Base-by-base conservation (phyloP, 1,140 invertebrate genomes). In the Thaumetopoea pityocampa region DNA sequence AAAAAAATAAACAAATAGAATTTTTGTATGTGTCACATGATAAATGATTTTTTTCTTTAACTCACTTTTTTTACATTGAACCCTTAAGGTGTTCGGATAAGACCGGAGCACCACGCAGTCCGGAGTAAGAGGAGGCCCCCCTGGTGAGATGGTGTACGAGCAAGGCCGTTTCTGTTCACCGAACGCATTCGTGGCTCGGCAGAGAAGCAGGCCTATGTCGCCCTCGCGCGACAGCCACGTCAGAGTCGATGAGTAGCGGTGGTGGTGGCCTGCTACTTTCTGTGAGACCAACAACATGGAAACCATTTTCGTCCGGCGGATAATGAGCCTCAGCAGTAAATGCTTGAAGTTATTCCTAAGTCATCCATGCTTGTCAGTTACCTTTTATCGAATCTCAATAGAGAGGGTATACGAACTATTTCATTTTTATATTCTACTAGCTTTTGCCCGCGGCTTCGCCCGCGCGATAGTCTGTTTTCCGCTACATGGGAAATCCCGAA, bases 161-260 rank as follows among this genome's bases (percentile, higher is more conserved):
- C 77, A 81, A 0, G 77, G 66, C 0, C 52, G 53, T 24, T 70
- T 71, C 30, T 79, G 77, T 38, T 81, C 77, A 1, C 77, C 77
- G 44, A 73, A 74, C 1, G 59, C 15, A 28, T 81, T 81, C 1
- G 66, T 71, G 0, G 77, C 77, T 5, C 74, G 50, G 32, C 73
- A 78, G 3, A 64, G 47, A 1, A 81, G 65, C 5, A 60, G 22
- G 1, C 77, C 74, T 1, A 67, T 20, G 34, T 79, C 74, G 0
- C 51, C 58, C 5, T 62, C 54, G 0, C 62, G 57, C 3, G 73
- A 66, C 0, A 72, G 28, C 77, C 73, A 81, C 0, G 71, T 76
- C 12, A 81, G 33, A 0, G 71, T 69, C 0, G 76, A 78, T 0
- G 61, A 53, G 45, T 68, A 81, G 1, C 71, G 60, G 44, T 78